Evolutionary conservation across 2,797 vertebrate species (phyloP).

Genomic region (Premnoplex brunnescens): DNA sequence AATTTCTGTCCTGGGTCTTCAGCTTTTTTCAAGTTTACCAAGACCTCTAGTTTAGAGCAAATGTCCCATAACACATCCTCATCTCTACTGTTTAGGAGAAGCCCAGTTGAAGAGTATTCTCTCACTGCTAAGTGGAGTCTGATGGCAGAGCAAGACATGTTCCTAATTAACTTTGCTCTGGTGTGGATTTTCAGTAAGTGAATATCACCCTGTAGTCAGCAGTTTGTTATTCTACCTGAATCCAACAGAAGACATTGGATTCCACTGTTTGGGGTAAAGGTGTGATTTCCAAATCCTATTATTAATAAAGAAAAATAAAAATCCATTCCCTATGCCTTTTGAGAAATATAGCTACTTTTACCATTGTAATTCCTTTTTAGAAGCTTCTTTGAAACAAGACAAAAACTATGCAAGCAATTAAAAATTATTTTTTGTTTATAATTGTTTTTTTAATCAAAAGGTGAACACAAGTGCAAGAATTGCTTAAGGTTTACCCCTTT

Average conservation of each 20-base stretch:
- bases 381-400: background rate
- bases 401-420: background rate
- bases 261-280: background rate
- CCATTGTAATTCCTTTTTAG: background rate
- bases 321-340: background rate
- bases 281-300: background rate
- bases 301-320: background rate
- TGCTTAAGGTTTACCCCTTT: background rate
- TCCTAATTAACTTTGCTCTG: background rate
- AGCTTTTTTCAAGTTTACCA: background rate
- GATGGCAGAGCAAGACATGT: background rate
- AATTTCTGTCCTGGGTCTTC: background rate
- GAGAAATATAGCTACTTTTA: background rate
- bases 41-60: background rate
- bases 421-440: background rate
- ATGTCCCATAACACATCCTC: background rate
- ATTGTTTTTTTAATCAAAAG: background rate
- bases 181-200: background rate
- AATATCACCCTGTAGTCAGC: background rate
- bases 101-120: background rate
- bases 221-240: conserved; percentile 1
- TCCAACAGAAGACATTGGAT: background rate
- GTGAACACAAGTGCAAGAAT: background rate
- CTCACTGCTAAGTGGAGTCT: background rate
- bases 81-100: background rate